Percentiles rank a stretch among this genome's conserved stretches.
phyloP scores from a whole-genome alignment of 2,888 invertebrate species.

The Pristionchus exspectatus region DNA sequence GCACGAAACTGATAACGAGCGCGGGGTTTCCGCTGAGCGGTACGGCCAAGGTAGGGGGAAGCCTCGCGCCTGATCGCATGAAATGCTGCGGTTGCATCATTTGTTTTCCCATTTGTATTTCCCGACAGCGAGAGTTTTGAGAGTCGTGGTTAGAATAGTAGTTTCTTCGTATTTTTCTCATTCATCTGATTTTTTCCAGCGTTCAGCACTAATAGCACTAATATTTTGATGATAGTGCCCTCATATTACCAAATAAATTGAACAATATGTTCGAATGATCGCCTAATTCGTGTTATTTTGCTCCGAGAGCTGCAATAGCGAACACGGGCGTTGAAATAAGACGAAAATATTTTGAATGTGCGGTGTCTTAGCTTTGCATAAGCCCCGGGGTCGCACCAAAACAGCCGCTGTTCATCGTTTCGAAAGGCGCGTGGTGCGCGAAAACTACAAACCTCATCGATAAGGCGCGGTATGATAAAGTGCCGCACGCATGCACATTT shows the following conservation, averaged over 20 bases:
- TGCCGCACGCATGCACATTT: neutral
- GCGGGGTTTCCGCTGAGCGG: neutral
- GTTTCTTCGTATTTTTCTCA: no score
- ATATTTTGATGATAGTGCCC: no score
- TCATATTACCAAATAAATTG: no score
- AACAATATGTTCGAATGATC: no score
- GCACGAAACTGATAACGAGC: neutral
- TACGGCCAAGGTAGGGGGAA: neutral
- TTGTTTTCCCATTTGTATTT: no score
- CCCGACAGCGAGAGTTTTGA: no score
- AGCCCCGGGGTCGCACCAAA: neutral
- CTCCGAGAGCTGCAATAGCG: no score
- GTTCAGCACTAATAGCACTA: no score
- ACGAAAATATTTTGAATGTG: neutral
- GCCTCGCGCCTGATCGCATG: neutral
- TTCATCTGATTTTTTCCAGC: no score
- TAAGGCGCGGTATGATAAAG: neutral
- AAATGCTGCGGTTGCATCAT: no score
- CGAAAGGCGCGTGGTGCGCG: neutral
- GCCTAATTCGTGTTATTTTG: no score
- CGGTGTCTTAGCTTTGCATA: neutral
- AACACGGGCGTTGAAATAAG: neutral
- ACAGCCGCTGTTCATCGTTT: neutral
- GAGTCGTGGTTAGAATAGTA: no score
- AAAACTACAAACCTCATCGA: neutral